Evolutionary conservation across 2,113 vertebrate genomes (phyloP).

Genomic region (Boulengeromyrus knoepffleri): DNA sequence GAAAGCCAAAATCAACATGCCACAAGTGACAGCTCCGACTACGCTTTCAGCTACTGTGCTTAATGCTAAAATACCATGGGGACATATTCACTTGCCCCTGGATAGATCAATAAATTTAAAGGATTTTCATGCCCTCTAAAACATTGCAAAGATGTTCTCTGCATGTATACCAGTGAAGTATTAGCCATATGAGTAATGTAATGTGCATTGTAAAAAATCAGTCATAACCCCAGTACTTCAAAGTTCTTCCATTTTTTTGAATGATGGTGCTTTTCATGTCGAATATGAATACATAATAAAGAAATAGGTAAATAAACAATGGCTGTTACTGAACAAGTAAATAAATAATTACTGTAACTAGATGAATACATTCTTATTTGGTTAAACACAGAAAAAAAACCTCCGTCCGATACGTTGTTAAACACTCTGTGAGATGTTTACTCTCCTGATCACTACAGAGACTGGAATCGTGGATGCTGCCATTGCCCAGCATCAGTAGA

Average conservation of each 20-base stretch:
- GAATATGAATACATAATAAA: background rate
- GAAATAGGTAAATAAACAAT: background rate
- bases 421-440: background rate
- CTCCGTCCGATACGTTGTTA: background rate
- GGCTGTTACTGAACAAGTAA: background rate
- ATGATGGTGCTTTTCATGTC: background rate
- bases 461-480: background rate
- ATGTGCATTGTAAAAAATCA: background rate
- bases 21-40: background rate
- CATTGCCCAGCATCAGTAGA: background rate
- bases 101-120: background rate
- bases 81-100: background rate
- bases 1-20: background rate
- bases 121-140: background rate
- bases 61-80: background rate
- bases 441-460: background rate
- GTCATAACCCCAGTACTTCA: background rate
- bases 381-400: background rate
- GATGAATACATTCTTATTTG: background rate
- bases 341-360: background rate
- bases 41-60: background rate
- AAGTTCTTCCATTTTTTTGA: background rate
- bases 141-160: background rate
- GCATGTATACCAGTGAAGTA: background rate
- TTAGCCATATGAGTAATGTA: background rate